Evolutionary conservation across 2,888 invertebrate genomes (phyloP).

Genomic region (Agrochola lota): DNA sequence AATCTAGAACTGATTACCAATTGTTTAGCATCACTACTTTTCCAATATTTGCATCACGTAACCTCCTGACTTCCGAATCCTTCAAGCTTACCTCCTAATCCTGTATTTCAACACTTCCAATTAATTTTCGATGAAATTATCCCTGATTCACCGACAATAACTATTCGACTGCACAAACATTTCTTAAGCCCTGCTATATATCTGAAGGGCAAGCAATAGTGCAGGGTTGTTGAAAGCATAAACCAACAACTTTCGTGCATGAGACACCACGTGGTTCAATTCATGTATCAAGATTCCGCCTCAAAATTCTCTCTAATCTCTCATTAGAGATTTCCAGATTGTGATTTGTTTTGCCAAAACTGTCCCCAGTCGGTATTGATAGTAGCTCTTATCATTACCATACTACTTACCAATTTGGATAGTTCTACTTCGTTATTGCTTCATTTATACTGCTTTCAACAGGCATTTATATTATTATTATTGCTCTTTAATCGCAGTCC

Average conservation of each 20-base stretch:
- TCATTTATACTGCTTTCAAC: background rate
- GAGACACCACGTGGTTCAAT: background rate
- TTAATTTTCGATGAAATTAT: slow-evolving; percentile 21
- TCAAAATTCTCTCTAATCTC: too few relatives aligned
- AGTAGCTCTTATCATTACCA: background rate
- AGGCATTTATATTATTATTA: too few relatives aligned
- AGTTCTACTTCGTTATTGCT: background rate
- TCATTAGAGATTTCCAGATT: too few relatives aligned
- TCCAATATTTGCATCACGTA: slow-evolving; percentile 7
- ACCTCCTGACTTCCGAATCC: background rate
- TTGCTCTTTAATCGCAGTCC: too few relatives aligned
- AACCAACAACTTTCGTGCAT: background rate
- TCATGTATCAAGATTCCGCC: background rate
- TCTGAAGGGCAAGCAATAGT: slow-evolving; percentile 40
- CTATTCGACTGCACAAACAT: slow-evolving; percentile 29
- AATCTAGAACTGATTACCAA: slow-evolving; percentile 16
- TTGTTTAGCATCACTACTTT: background rate
- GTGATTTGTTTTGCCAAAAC: background rate
- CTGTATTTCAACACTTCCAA: slow-evolving; percentile 26
- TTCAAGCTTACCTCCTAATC: slow-evolving; percentile 43
- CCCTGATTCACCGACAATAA: slow-evolving; percentile 36
- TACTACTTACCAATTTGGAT: background rate
- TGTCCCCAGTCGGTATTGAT: background rate
- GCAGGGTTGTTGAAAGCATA: slow-evolving; percentile 50
- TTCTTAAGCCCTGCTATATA: slow-evolving; percentile 56